Evolutionary conservation across 2,797 vertebrate species (phyloP).

Genomic region (Thripadectes ignobilis): DNA sequence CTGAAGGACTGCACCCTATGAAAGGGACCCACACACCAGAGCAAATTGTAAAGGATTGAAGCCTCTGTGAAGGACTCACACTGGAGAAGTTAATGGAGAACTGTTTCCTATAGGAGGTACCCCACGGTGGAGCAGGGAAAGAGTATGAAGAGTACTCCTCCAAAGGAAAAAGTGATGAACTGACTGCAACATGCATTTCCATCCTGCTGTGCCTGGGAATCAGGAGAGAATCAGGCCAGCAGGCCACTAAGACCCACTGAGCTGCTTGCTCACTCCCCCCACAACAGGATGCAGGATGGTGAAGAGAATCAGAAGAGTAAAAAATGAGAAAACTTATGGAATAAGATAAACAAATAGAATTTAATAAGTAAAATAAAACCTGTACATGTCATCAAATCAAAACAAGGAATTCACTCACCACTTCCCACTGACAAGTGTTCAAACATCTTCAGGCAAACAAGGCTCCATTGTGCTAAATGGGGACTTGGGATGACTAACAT

Average conservation of each 20-base stretch:
- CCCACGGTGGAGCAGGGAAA: background rate
- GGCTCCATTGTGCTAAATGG: background rate
- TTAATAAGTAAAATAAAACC: background rate
- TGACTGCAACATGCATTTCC: background rate
- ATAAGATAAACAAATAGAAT: background rate
- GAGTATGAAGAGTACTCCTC: background rate
- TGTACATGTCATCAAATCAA: background rate
- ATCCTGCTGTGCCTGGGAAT: background rate
- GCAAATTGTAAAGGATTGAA: background rate
- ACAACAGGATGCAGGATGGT: background rate
- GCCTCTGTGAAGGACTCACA: background rate
- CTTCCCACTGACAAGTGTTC: background rate
- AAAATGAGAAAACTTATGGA: background rate
- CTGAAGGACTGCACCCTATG: background rate
- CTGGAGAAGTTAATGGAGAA: background rate
- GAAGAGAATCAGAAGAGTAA: background rate
- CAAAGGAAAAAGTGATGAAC: background rate
- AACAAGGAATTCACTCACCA: background rate
- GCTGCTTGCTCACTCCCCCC: background rate
- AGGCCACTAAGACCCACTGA: background rate
- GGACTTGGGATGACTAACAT: background rate
- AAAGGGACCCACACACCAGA: background rate
- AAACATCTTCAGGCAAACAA: background rate
- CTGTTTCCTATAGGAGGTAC: background rate
- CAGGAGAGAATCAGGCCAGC: no score